Percentiles rank a stretch among this genome's conserved stretches.
Evolutionary conservation across 2,113 vertebrate genomes (phyloP).

Genomic region (Tringa solitaria): DNA sequence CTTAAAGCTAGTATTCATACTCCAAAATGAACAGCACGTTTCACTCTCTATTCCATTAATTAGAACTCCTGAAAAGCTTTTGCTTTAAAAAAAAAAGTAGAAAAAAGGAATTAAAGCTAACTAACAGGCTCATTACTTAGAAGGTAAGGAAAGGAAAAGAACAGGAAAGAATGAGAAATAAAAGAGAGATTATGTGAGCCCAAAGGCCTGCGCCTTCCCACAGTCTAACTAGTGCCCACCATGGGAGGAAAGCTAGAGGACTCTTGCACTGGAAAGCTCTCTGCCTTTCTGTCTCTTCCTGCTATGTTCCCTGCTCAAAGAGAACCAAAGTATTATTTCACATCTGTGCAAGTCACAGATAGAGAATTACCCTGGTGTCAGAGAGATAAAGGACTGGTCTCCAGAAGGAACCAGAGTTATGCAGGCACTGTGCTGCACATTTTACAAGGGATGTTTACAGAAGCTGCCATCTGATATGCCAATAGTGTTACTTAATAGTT

Average conservation of each 20-base stretch:
- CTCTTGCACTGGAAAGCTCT: not conserved
- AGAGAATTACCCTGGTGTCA: not conserved
- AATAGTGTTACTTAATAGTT: not conserved
- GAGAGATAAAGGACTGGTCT: not conserved
- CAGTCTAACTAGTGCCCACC: not conserved
- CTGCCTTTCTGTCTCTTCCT: not conserved
- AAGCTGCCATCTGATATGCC: not conserved
- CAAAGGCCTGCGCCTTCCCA: not conserved
- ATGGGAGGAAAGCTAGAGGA: not conserved
- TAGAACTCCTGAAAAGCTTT: not conserved
- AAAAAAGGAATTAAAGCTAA: not conserved
- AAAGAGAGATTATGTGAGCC: not conserved
- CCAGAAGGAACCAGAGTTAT: not conserved
- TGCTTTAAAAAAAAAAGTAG: not conserved
- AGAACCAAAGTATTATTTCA: not conserved
- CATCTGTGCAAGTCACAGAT: not conserved
- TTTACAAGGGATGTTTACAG: not conserved
- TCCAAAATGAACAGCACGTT: not conserved
- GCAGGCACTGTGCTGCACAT: not conserved
- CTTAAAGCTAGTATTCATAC: not conserved
- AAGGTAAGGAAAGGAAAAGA: not conserved
- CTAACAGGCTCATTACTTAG: not conserved
- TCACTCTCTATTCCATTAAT: not conserved
- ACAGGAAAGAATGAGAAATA: not conserved
- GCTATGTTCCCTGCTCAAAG: not conserved